Evolutionary conservation across 2,113 vertebrate genomes (phyloP).

Genomic region (Oriolus oriolus): DNA sequence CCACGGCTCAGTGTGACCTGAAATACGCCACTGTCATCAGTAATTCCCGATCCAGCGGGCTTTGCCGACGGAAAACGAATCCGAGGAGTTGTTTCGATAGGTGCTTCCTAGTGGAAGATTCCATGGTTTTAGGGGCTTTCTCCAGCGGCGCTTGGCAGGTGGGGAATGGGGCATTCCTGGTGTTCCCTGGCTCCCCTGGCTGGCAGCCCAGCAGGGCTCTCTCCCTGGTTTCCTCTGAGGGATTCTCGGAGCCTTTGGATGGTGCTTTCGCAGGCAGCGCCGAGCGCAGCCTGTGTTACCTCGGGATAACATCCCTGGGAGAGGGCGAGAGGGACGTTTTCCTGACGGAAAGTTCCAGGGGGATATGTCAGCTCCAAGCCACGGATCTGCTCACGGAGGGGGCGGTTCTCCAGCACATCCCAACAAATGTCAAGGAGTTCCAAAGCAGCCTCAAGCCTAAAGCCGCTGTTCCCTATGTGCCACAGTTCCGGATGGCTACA

Average conservation of each 20-base stretch:
- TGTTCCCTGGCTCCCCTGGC: constrained; percentile 50
- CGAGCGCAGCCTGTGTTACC: constrained; percentile 75
- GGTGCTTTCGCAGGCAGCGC: constrained; percentile 23
- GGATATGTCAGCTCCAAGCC: neutral
- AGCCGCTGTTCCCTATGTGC: constrained; percentile 76
- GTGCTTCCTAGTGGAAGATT: constrained; percentile 67
- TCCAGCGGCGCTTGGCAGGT: constrained; percentile 74
- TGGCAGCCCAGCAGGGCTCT: neutral
- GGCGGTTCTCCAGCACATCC: constrained; percentile 33
- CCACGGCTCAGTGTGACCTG: neutral
- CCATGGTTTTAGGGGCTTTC: constrained; percentile 64
- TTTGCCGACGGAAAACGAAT: constrained; percentile 22
- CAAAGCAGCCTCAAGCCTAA: constrained; percentile 28
- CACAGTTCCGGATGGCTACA: constrained; percentile 80
- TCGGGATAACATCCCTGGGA: constrained; percentile 64
- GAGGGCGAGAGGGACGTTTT: constrained; percentile 48
- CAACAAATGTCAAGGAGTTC: neutral
- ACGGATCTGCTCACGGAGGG: constrained; percentile 5
- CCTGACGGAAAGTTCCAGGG: neutral
- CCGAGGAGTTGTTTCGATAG: constrained; percentile 66
- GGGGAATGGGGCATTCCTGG: constrained; percentile 44
- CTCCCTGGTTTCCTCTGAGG: constrained; percentile 78
- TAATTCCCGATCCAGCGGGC: constrained; percentile 8
- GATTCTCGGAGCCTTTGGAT: constrained; percentile 79
- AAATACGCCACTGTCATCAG: constrained; percentile 78